Percentiles rank a stretch among this genome's conserved stretches.
Conservation (phyloP, 2,888 invertebrate genomes). For the Trachelus iudaicus region DNA sequence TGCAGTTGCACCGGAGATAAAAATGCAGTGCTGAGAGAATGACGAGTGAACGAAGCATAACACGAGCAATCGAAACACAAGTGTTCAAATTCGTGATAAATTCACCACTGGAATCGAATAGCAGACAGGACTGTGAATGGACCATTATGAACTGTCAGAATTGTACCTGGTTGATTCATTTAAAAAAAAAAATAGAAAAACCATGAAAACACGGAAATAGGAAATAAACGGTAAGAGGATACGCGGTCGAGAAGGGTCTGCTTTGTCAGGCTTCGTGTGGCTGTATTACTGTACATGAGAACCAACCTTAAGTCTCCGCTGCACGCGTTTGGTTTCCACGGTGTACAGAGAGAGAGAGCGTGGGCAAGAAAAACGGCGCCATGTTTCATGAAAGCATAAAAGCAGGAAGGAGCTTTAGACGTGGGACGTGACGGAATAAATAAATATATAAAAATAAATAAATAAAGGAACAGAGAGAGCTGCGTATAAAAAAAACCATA, state of each 20-base stretch:
- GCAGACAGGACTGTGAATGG: not conserved
- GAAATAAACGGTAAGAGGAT: not conserved
- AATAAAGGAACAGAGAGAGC: not conserved
- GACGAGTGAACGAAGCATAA: not conserved
- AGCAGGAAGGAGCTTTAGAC: not conserved
- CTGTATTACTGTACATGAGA: not conserved
- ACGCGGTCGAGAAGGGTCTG: not conserved
- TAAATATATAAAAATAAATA: not conserved
- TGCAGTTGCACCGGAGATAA: not conserved
- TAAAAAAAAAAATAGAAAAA: not conserved
- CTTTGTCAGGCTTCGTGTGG: not conserved
- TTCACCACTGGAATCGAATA: not conserved
- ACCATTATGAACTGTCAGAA: too few species aligned
- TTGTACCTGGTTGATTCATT: too few species aligned
- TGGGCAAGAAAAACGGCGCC: not conserved
- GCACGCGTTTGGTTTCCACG: constrained; percentile 4
- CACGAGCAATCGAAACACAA: not conserved
- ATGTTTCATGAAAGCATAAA: not conserved
- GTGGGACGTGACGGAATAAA: not conserved
- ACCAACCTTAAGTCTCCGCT: not conserved
- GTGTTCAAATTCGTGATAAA: not conserved
- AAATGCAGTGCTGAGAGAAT: not conserved
- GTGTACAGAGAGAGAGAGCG: not conserved
- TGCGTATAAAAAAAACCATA: not conserved
- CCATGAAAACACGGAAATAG: not conserved